Percentiles rank a stretch among this genome's conserved stretches.
phyloP scores from a whole-genome alignment of 2,797 vertebrate genomes.

The Enteromius treurensis region DNA sequence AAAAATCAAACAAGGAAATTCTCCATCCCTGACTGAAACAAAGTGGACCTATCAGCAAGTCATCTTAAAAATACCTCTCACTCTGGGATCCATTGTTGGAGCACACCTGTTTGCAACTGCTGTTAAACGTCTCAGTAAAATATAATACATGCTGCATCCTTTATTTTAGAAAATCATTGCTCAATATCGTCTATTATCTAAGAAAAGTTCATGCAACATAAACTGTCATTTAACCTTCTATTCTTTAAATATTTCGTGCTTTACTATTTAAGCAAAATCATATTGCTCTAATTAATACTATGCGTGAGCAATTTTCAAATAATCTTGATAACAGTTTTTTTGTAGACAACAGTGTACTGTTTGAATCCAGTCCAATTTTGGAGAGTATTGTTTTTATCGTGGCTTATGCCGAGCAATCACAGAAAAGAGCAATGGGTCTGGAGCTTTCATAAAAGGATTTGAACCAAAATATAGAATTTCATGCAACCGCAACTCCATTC shows the following conservation, averaged over 20 bases:
- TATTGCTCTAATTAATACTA: not conserved
- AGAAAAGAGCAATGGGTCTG: slow-evolving; percentile 24
- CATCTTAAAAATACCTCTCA: slow-evolving; percentile 61
- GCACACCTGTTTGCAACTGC: slow-evolving; percentile 54
- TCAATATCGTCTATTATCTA: slow-evolving; percentile 54
- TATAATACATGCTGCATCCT: slow-evolving; percentile 50
- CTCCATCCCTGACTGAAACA: slow-evolving; percentile 37
- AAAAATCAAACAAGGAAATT: slow-evolving; percentile 59
- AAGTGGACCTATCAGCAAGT: slow-evolving; percentile 43
- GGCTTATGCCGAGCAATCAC: slow-evolving; percentile 24
- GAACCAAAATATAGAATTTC: slow-evolving; percentile 53
- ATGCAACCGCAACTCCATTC: slow-evolving; percentile 47
- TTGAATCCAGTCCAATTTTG: slow-evolving; percentile 1
- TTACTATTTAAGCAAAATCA: not conserved
- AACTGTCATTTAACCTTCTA: slow-evolving; percentile 23
- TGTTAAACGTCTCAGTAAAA: slow-evolving; percentile 63
- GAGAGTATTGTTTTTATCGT: slow-evolving; percentile 18
- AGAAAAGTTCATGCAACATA: slow-evolving; percentile 42
- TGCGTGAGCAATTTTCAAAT: not conserved
- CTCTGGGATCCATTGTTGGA: slow-evolving; percentile 57
- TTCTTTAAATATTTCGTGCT: not conserved
- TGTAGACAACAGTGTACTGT: not conserved
- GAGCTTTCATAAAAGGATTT: slow-evolving; percentile 38
- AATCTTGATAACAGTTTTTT: not conserved
- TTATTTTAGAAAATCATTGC: slow-evolving; percentile 46